Conservation (phyloP, 1,140 invertebrate genomes). For the Pseudomyrmex pallidus region DNA sequence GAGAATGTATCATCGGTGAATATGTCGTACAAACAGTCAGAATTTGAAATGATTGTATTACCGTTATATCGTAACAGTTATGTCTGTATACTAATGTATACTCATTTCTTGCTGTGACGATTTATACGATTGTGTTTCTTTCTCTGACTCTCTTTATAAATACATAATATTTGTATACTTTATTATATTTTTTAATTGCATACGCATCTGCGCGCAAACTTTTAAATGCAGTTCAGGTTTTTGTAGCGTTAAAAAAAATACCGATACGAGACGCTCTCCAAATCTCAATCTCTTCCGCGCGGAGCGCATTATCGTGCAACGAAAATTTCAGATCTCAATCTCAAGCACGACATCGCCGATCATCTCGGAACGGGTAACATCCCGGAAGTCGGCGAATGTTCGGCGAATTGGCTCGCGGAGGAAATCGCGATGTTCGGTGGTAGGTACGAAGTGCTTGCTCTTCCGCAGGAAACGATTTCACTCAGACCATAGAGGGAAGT, state of each 20-base stretch:
- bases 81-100: not conserved
- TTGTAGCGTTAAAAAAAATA: not conserved
- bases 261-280: not conserved
- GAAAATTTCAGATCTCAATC: constrained; percentile 43
- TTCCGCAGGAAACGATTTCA: constrained; percentile 68
- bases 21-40: not conserved
- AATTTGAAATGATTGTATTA: not conserved
- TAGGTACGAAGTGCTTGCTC: constrained; percentile 62
- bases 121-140: too few species aligned
- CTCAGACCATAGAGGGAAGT: constrained; percentile 56
- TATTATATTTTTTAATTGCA: too few species aligned
- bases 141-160: too few species aligned
- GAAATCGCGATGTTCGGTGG: constrained; percentile 64
- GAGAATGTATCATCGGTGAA: not conserved
- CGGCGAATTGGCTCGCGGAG: constrained; percentile 60
- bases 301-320: constrained; percentile 13
- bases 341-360: constrained; percentile 37
- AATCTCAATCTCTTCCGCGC: constrained; percentile 17
- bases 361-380: constrained; percentile 39
- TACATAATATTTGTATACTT: too few species aligned
- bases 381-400: constrained; percentile 59
- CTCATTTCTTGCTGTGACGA: too few species aligned
- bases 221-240: not conserved
- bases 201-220: too few species aligned
- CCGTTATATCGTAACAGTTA: not conserved